Evolutionary conservation across 2,113 vertebrate species (phyloP).

Genomic region (Acrocephalus arundinaceus): DNA sequence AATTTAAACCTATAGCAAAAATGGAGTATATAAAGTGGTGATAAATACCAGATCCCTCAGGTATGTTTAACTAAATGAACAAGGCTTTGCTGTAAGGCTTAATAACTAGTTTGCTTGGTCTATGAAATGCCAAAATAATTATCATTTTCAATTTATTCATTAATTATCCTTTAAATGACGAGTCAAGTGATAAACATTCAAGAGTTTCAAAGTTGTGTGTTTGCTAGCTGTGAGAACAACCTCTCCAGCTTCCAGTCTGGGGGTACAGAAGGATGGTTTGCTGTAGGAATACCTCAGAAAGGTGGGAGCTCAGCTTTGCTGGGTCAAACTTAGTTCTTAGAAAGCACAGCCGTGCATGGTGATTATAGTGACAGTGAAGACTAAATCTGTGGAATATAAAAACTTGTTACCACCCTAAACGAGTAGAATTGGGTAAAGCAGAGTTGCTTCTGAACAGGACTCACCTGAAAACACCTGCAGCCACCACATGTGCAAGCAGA

Average conservation of each 20-base stretch:
- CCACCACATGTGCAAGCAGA: background rate
- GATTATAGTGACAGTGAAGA: background rate
- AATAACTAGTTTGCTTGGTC: slow-evolving; percentile 69
- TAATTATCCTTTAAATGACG: slow-evolving; percentile 75
- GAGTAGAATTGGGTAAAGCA: background rate
- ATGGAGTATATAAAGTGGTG: slow-evolving; percentile 60
- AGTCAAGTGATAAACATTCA: slow-evolving; percentile 60
- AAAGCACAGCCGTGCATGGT: background rate
- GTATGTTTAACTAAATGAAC: slow-evolving; percentile 72
- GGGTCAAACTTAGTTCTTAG: background rate
- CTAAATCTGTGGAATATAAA: background rate
- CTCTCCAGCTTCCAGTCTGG: background rate
- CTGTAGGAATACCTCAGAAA: background rate
- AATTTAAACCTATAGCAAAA: slow-evolving; percentile 65
- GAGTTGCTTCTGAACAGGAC: background rate
- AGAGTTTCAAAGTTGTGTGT: slow-evolving; percentile 42
- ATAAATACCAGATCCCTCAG: slow-evolving; percentile 75
- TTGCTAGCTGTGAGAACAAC: slow-evolving; percentile 18
- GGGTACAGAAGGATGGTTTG: background rate
- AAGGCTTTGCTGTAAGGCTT: slow-evolving; percentile 68
- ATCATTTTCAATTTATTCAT: slow-evolving; percentile 75
- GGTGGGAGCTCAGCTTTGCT: background rate
- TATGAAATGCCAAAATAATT: slow-evolving; percentile 76
- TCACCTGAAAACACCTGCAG: background rate
- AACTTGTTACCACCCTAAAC: background rate